Conservation (phyloP, 2,888 invertebrate species). For the Belgica antarctica region DNA sequence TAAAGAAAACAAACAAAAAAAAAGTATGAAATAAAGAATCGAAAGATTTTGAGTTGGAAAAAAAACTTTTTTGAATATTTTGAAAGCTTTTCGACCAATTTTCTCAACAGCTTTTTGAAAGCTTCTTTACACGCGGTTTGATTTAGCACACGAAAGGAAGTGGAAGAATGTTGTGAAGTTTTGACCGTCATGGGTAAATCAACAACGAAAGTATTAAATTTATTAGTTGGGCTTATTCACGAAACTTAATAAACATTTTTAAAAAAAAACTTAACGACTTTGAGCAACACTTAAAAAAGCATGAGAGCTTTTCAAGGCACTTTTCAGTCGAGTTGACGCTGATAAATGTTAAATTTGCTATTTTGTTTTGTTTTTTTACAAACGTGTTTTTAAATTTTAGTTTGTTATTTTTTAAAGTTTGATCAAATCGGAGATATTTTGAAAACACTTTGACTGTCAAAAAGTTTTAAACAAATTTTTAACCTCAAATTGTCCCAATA, state of each 20-base stretch:
- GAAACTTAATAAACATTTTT: background rate
- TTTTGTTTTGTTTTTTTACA: background rate
- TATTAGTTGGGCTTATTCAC: constrained; percentile 10
- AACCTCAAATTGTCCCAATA: background rate
- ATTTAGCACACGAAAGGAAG: background rate
- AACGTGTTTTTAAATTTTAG: too few species aligned
- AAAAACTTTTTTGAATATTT: background rate
- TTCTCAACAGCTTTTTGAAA: too few species aligned
- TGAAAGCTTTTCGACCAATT: background rate
- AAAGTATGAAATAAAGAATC: background rate
- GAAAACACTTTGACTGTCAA: background rate
- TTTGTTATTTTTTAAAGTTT: too few species aligned
- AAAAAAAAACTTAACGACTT: background rate
- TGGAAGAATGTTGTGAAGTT: background rate
- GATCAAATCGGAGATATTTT: too few species aligned
- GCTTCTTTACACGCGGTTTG: too few species aligned
- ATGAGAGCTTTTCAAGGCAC: background rate
- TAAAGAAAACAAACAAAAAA: background rate
- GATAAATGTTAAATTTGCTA: background rate
- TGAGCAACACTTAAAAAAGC: background rate
- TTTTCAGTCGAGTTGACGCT: too few species aligned
- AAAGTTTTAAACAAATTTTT: too few species aligned
- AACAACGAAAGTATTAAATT: too few species aligned
- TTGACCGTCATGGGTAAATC: background rate
- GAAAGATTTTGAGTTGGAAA: background rate